phyloP scores from a whole-genome alignment of 2,113 vertebrate species.

The Chauna torquata region DNA sequence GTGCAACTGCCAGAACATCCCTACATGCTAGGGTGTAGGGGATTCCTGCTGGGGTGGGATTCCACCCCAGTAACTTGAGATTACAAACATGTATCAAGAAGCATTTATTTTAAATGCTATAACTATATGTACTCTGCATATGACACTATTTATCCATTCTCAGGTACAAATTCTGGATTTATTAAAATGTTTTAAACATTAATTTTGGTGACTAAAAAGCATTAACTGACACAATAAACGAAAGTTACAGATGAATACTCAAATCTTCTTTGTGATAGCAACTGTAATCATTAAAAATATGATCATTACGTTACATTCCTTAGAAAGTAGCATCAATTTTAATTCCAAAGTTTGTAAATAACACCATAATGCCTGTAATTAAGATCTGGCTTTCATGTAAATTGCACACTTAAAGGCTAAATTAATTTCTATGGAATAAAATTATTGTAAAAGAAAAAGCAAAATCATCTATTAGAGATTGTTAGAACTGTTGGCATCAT shows the following conservation, averaged over 20 bases:
- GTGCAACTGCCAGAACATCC: not conserved
- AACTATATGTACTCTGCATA: not conserved
- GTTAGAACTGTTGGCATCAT: not conserved
- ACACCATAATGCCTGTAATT: not conserved
- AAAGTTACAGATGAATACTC: not conserved
- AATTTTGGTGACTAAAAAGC: not conserved
- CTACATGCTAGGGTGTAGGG: not conserved
- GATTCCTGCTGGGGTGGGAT: too few relatives aligned
- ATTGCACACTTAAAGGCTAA: not conserved
- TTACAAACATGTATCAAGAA: not conserved
- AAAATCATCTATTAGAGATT: not conserved
- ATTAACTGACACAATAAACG: not conserved
- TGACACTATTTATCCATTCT: not conserved
- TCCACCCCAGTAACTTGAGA: not conserved
- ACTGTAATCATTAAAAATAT: not conserved
- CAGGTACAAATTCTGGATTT: not conserved
- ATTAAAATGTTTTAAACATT: not conserved
- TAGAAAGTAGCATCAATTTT: not conserved
- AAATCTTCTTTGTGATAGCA: not conserved
- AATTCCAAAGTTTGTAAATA: not conserved
- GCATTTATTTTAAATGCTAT: not conserved
- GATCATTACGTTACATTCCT: not conserved
- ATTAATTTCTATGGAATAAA: not conserved
- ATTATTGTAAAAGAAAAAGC: not conserved
- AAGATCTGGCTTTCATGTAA: not conserved